Conservation (phyloP, 1,140 invertebrate species). For the Drosophila kanapiae region DNA sequence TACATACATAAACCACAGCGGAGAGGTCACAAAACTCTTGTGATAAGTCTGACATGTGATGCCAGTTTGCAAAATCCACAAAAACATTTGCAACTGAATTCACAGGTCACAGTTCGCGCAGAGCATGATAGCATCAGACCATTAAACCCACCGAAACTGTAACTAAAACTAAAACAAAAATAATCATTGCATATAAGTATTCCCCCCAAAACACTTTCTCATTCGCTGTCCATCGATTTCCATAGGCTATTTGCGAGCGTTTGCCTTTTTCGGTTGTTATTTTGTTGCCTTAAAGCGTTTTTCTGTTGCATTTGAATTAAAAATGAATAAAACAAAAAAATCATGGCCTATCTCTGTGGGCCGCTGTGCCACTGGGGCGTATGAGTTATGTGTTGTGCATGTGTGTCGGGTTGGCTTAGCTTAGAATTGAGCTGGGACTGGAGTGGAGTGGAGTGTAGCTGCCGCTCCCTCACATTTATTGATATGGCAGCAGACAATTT, state of each 20-base stretch:
- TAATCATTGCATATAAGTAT: slow-evolving; percentile 29
- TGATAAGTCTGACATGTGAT: slow-evolving; percentile 33
- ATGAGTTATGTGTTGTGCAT: slow-evolving; percentile 53
- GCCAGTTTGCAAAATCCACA: slow-evolving; percentile 23
- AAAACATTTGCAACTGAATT: slow-evolving; percentile 16
- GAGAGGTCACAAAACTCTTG: slow-evolving; percentile 31
- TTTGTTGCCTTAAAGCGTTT: slow-evolving; percentile 36
- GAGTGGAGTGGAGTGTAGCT: slow-evolving; percentile 13
- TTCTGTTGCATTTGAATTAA: slow-evolving; percentile 56
- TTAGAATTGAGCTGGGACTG: slow-evolving; percentile 3
- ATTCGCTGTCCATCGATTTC: slow-evolving; percentile 11
- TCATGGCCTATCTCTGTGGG: slow-evolving; percentile 41
- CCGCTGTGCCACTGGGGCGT: slow-evolving; percentile 40
- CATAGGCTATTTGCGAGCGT: slow-evolving; percentile 2
- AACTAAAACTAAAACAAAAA: slow-evolving; percentile 33
- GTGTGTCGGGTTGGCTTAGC: slow-evolving; percentile 24
- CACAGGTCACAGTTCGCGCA: slow-evolving; percentile 3
- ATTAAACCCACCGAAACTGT: slow-evolving; percentile 38
- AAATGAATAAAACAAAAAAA: slow-evolving; percentile 38
- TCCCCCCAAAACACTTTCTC: slow-evolving; percentile 13
- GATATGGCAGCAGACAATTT: slow-evolving; percentile 79
- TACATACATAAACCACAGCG: slow-evolving; percentile 19
- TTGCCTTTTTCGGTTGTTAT: background rate
- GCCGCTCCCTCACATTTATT: slow-evolving; percentile 60
- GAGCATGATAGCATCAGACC: slow-evolving; percentile 40